Percentiles rank a stretch among this genome's conserved stretches.
Conservation (phyloP, 2,888 invertebrate genomes). For the Agrotis ipsilon region DNA sequence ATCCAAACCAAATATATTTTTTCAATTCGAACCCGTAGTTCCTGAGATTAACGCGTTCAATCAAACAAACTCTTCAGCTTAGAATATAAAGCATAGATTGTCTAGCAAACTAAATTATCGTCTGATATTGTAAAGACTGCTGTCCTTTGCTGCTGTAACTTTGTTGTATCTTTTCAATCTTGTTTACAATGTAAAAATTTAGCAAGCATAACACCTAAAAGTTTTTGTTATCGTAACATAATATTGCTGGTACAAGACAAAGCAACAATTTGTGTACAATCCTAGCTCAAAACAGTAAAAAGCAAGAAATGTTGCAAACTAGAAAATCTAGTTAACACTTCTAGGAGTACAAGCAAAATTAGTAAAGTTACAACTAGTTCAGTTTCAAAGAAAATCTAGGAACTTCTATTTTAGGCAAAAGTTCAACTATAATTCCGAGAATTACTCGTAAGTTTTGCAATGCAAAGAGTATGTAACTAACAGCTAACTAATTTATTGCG, state of each 20-base stretch:
- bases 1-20: no score
- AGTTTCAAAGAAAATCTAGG: constrained; percentile 16
- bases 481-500: not conserved
- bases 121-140: not conserved
- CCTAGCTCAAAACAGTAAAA: constrained; percentile 17
- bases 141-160: constrained; percentile 6
- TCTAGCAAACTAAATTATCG: not conserved
- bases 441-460: not conserved
- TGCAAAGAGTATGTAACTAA: not conserved
- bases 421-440: not conserved
- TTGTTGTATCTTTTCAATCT: not conserved
- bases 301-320: constrained; percentile 5
- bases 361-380: constrained; percentile 15
- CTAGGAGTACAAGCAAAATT: not conserved
- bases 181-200: not conserved
- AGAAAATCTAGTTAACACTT: constrained; percentile 26
- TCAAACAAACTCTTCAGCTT: no score
- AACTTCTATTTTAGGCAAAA: constrained; percentile 28
- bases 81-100: not conserved
- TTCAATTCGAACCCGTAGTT: no score
- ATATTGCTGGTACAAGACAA: not conserved
- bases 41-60: no score
- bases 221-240: not conserved
- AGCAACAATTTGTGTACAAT: constrained; percentile 12
- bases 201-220: not conserved